A percentile compares a stretch with the other conserved stretches of the same genome.
These are phyloP conservation scores for Microtus ochrogaster DNA, from an alignment of 2,113 vertebrate genomes.

Conservation along the genomic window DNA sequence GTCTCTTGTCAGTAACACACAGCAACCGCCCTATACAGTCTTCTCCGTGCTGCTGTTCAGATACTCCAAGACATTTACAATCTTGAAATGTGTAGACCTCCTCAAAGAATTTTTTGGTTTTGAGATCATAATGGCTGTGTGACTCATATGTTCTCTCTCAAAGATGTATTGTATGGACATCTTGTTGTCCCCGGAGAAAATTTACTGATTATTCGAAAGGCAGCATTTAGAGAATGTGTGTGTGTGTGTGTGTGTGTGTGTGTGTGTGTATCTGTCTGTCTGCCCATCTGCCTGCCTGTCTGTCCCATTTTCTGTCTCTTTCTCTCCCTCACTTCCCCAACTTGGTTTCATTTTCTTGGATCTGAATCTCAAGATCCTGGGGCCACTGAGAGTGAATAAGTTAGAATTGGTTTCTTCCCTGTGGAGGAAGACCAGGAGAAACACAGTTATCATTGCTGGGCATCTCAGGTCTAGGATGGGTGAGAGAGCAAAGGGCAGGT, in stretches of 20 bases:
- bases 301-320: not conserved
- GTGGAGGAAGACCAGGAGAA: not conserved
- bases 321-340: not conserved
- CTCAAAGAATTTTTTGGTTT: not conserved
- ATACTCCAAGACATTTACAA: conserved; percentile 2
- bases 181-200: not conserved
- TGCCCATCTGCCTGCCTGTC: not conserved
- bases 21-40: not conserved
- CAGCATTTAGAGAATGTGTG: not conserved
- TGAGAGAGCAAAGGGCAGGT: not conserved
- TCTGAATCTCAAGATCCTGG: conserved; percentile 29
- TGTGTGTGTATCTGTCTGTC: not conserved
- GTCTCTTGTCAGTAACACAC: not conserved
- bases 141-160: conserved; percentile 11
- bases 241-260: not conserved
- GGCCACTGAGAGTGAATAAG: not conserved
- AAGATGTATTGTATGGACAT: not conserved
- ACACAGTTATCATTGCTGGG: not conserved
- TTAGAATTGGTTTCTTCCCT: not conserved
- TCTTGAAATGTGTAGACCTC: not conserved
- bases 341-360: not conserved
- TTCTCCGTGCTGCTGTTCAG: not conserved
- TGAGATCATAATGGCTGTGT: not conserved
- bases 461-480: not conserved
- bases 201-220: not conserved